phyloP scores from a whole-genome alignment of 2,113 vertebrate genomes.

The Corythoichthys haematopterus region DNA sequence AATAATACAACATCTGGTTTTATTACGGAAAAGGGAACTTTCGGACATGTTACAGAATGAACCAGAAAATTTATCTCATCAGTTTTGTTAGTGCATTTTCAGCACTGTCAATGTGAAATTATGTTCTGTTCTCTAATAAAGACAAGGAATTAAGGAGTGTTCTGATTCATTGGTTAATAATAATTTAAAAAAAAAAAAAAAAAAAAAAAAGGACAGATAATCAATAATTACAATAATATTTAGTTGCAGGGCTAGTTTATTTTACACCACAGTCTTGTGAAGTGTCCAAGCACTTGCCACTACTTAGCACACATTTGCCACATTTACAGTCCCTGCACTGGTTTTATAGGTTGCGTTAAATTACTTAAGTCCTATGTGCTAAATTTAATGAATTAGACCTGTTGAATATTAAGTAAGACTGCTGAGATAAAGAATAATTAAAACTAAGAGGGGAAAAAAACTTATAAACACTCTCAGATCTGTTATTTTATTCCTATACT shows the following conservation, averaged over 20 bases:
- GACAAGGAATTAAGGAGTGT: no score
- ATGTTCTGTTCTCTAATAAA: no score
- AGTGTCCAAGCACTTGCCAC: not conserved
- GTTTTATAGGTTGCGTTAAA: not conserved
- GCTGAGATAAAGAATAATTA: conserved; percentile 20
- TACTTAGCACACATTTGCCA: not conserved
- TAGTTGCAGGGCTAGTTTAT: not conserved
- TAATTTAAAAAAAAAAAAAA: no score
- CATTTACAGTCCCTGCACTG: not conserved
- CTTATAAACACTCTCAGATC: not conserved
- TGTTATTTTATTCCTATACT: not conserved
- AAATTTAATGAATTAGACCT: not conserved
- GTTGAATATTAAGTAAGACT: conserved; percentile 12
- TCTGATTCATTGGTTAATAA: no score
- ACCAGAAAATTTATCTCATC: no score
- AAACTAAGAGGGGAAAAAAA: not conserved
- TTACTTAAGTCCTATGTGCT: not conserved
- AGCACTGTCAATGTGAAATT: no score
- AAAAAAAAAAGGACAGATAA: no score
- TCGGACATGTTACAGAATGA: no score
- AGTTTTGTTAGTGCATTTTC: no score
- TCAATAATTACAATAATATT: no score
- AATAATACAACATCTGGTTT: no score
- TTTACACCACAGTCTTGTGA: not conserved
- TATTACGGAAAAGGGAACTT: no score